Conservation (phyloP, 2,888 invertebrate genomes). For the Drosophila fungiperda region DNA sequence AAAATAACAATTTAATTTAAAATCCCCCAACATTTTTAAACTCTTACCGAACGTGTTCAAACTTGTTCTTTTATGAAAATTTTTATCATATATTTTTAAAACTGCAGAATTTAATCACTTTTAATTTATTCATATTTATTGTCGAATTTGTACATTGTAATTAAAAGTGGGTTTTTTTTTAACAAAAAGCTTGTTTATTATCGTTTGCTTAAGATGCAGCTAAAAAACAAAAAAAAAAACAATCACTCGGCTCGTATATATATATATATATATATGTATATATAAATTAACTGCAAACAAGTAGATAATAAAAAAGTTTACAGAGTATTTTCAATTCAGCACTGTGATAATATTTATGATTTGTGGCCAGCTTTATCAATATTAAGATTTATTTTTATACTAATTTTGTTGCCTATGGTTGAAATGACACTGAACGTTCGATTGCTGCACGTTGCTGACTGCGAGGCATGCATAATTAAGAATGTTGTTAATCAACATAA, state of each 20-base stretch:
- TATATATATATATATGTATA: background rate
- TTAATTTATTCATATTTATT: background rate
- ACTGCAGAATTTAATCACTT: background rate
- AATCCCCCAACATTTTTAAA: background rate
- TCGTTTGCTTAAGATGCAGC: background rate
- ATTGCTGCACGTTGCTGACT: conserved; percentile 35
- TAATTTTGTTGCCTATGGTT: conserved; percentile 14
- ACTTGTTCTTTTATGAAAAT: background rate
- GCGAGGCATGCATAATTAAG: conserved; percentile 48
- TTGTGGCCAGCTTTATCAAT: conserved; percentile 1
- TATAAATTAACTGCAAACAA: background rate
- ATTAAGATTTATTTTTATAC: conserved; percentile 2
- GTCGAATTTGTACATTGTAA: background rate
- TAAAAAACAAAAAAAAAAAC: background rate
- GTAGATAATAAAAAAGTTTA: background rate
- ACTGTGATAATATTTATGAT: background rate
- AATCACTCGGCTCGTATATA: background rate
- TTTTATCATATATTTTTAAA: background rate
- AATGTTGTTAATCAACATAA: conserved; percentile 30
- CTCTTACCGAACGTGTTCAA: background rate
- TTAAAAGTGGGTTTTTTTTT: background rate
- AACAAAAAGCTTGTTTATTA: background rate
- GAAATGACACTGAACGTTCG: conserved; percentile 43
- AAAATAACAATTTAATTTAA: background rate
- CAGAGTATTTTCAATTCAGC: background rate